A percentile compares a stretch with the other conserved stretches of the same genome.
These are phyloP conservation scores for Calonectris borealis DNA, from an alignment of 2,113 vertebrate genomes.

Conservation along the genomic window DNA sequence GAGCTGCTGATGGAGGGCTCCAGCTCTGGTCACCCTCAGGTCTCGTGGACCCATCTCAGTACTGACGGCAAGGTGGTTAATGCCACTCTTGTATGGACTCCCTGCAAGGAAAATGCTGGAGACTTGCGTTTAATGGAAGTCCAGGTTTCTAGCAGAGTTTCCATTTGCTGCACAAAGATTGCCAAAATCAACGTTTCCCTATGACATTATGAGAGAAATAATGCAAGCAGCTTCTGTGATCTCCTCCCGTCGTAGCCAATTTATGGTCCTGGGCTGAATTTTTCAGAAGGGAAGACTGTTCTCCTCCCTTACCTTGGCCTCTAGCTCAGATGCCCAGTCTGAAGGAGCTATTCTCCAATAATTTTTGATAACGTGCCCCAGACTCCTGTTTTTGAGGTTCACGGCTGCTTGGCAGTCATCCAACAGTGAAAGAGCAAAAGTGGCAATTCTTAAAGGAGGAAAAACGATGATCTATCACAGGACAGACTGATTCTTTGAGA, in stretches of 20 bases:
- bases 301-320: neutral
- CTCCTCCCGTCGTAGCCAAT: neutral
- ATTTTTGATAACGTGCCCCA: neutral
- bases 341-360: neutral
- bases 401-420: neutral
- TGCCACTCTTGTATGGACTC: accelerated
- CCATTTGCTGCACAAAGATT: neutral
- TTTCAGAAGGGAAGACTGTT: neutral
- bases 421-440: neutral
- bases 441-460: neutral
- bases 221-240: neutral
- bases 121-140: neutral
- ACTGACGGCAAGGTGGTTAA: neutral
- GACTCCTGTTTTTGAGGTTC: neutral
- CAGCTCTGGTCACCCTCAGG: neutral
- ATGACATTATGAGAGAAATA: neutral
- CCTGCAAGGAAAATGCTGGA: neutral
- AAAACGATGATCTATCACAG: neutral
- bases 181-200: neutral
- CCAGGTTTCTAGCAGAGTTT: neutral
- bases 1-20: neutral
- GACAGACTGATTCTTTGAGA: neutral
- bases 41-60: neutral
- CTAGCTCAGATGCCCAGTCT: neutral
- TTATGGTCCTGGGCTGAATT: neutral